Evolutionary conservation across 2,797 vertebrate species (phyloP).

Genomic region (Huso huso): DNA sequence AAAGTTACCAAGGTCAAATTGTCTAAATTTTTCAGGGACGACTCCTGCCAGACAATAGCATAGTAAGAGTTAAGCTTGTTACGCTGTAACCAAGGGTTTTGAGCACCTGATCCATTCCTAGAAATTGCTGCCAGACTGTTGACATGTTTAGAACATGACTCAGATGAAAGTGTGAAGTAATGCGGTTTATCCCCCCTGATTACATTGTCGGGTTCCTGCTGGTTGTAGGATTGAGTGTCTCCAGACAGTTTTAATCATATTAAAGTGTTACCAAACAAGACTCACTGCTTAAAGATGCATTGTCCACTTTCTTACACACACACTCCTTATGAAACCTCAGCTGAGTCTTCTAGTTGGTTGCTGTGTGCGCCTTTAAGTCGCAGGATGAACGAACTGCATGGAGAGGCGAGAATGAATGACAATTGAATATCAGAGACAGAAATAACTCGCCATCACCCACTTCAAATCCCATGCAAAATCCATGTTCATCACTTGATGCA

Average conservation of each 20-base stretch:
- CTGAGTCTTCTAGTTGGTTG: not conserved
- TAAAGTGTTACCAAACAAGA: not conserved
- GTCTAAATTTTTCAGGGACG: not conserved
- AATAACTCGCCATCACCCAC: not conserved
- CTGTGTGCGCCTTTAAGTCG: not conserved
- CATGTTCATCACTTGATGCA: not conserved
- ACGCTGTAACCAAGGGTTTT: not conserved
- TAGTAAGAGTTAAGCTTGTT: slow-evolving; percentile 3
- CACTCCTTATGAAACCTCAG: not conserved
- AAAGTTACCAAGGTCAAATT: too few relatives aligned
- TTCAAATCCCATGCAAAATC: not conserved
- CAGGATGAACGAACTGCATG: not conserved
- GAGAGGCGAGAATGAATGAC: not conserved
- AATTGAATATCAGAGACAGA: not conserved
- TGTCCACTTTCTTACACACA: not conserved
- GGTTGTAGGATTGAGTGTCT: not conserved
- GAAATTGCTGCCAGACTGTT: not conserved
- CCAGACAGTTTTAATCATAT: slow-evolving; percentile 1
- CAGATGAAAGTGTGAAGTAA: slow-evolving; percentile 4
- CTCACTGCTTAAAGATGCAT: not conserved
- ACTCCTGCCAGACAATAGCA: not conserved
- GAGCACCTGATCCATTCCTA: not conserved
- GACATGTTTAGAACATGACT: slow-evolving; percentile 1
- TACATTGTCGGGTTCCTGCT: not conserved
- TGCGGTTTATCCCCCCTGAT: not conserved